phyloP scores from a whole-genome alignment of 1,140 invertebrate genomes.

The Bombus confusus region DNA sequence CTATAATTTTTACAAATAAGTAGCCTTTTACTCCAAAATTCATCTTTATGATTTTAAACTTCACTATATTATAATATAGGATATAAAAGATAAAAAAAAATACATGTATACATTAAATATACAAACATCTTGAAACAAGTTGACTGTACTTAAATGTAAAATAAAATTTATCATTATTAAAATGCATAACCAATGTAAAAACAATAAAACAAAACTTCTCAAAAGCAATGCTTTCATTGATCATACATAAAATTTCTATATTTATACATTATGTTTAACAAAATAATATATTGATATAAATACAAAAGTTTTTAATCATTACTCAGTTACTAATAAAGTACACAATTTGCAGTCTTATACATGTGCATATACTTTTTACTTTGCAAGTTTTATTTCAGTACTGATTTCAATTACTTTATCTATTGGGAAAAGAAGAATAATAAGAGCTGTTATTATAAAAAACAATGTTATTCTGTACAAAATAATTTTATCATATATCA shows the following conservation, averaged over 20 bases:
- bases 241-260: slow-evolving; percentile 11
- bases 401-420: slow-evolving; percentile 22
- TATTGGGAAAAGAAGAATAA: slow-evolving; percentile 36
- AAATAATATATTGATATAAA: slow-evolving; percentile 43
- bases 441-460: slow-evolving; percentile 28
- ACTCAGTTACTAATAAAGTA: slow-evolving; percentile 40
- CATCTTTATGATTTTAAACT: neutral
- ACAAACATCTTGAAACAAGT: neutral
- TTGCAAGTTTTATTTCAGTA: slow-evolving; percentile 36
- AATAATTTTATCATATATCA: slow-evolving; percentile 19
- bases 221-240: neutral
- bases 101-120: neutral
- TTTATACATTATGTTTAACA: slow-evolving; percentile 36
- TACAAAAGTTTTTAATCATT: slow-evolving; percentile 17
- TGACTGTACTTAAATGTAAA: neutral
- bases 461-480: slow-evolving; percentile 30
- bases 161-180: neutral
- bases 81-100: neutral
- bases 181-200: slow-evolving; percentile 1
- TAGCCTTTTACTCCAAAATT: neutral
- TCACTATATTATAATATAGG: neutral
- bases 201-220: neutral
- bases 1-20: neutral
- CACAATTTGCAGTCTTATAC: slow-evolving; percentile 49
- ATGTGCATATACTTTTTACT: slow-evolving; percentile 27